Conservation (phyloP, 2,888 invertebrate species). For the Pseudeuparius sepicola region DNA sequence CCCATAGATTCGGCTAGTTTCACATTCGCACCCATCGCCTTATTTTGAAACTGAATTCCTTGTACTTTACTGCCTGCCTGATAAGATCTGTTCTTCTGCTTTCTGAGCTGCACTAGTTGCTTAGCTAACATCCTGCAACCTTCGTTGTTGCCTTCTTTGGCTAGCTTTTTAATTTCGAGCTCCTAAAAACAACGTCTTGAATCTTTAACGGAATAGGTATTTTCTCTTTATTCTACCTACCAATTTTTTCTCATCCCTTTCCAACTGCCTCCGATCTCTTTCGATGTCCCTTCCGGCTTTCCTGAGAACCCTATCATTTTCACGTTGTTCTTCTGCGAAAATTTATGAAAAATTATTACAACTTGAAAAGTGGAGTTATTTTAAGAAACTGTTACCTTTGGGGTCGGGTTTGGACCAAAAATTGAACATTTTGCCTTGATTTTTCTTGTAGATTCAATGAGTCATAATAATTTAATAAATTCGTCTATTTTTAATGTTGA, state of each 20-base stretch:
- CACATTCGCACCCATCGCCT: constrained; percentile 82
- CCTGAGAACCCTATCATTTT: constrained; percentile 70
- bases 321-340: constrained; percentile 64
- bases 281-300: constrained; percentile 78
- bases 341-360: neutral
- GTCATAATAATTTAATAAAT: too few species aligned
- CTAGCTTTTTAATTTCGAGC: constrained; percentile 80
- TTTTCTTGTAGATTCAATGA: too few species aligned
- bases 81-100: constrained; percentile 76
- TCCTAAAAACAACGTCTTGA: constrained; percentile 45
- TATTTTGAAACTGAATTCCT: constrained; percentile 75
- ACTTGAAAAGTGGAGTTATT: constrained; percentile 12
- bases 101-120: constrained; percentile 76
- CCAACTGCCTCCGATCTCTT: constrained; percentile 68
- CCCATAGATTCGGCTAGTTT: constrained; percentile 83
- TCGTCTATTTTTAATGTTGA: too few species aligned
- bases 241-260: constrained; percentile 83
- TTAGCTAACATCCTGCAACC: constrained; percentile 77
- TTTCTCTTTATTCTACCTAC: too few species aligned
- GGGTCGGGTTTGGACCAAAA: constrained; percentile 38
- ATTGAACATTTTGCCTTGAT: constrained; percentile 22
- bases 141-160: constrained; percentile 78
- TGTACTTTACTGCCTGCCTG: constrained; percentile 71
- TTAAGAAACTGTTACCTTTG: constrained; percentile 31
- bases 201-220: neutral